A percentile compares a stretch with the other conserved stretches of the same genome.
Conservation (phyloP, 2,113 vertebrate genomes). For the Anarrhichthys ocellatus region DNA sequence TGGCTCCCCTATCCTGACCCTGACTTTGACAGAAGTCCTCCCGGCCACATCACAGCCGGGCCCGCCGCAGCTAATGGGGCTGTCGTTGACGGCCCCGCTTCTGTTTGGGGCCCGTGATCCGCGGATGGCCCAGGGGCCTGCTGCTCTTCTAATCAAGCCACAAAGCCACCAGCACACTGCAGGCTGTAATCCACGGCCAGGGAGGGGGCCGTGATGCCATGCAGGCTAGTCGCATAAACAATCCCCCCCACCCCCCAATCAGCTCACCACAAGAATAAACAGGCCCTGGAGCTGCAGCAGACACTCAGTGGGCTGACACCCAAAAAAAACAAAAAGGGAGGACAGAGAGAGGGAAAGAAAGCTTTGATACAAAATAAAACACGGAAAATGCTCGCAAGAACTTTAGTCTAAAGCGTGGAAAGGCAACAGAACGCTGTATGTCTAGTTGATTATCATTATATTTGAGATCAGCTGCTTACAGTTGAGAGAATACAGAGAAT, state of each 20-base stretch:
- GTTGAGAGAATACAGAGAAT: too few species aligned
- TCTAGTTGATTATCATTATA: background rate
- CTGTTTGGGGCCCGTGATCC: conserved; percentile 61
- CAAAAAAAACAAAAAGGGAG: conserved; percentile 1
- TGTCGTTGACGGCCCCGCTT: conserved; percentile 76
- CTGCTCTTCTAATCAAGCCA: conserved; percentile 77
- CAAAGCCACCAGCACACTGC: conserved; percentile 61
- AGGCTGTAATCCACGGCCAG: conserved; percentile 69
- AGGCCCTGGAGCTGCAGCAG: conserved; percentile 39
- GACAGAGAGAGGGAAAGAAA: background rate
- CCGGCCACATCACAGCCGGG: conserved; percentile 76
- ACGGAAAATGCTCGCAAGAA: background rate
- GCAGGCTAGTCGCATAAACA: conserved; percentile 74
- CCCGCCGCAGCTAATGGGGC: conserved; percentile 74
- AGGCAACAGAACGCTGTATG: background rate
- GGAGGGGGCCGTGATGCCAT: conserved; percentile 70
- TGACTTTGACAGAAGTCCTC: conserved; percentile 67
- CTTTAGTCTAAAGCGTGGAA: background rate
- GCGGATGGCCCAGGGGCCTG: conserved; percentile 54
- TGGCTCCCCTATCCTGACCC: conserved; percentile 60
- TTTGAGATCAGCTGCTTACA: background rate
- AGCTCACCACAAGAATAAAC: conserved; percentile 75
- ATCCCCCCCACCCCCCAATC: conserved; percentile 45
- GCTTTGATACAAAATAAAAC: background rate
- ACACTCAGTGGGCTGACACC: conserved; percentile 30